A percentile compares a stretch with the other conserved stretches of the same genome.
Conservation (phyloP, 1,140 invertebrate genomes). For the Ceratina australensis region DNA sequence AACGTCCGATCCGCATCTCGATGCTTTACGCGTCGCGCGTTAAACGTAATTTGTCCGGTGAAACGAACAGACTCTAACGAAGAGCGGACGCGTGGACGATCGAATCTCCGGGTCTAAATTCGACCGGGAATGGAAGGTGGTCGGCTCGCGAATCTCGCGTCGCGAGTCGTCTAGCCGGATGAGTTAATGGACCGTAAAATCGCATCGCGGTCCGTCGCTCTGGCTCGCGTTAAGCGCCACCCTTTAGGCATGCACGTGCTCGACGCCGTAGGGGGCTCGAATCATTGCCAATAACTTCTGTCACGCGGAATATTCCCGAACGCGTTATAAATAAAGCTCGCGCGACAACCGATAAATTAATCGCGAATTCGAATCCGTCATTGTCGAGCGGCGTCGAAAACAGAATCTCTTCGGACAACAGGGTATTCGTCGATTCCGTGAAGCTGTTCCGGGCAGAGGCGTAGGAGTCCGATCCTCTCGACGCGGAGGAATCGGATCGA, state of each 20-base stretch:
- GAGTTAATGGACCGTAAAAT: slow-evolving; percentile 58
- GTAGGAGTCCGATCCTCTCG: not conserved
- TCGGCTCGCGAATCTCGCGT: not conserved
- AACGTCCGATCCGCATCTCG: too few relatives aligned
- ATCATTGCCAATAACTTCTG: not conserved
- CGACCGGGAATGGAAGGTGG: not conserved
- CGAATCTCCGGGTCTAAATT: not conserved
- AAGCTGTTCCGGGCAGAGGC: too few relatives aligned
- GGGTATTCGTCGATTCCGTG: slow-evolving; percentile 21
- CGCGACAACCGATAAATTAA: slow-evolving; percentile 3
- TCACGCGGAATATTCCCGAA: not conserved
- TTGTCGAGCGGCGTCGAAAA: not conserved
- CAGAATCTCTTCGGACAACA: not conserved
- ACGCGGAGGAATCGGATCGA: slow-evolving; percentile 57
- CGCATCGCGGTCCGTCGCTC: slow-evolving; percentile 23
- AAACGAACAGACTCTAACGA: too few relatives aligned
- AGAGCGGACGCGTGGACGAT: too few relatives aligned
- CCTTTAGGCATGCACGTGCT: slow-evolving; percentile 22
- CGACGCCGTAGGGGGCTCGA: not conserved
- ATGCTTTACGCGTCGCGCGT: too few relatives aligned
- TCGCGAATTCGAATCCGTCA: slow-evolving; percentile 8
- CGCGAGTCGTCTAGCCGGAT: slow-evolving; percentile 30
- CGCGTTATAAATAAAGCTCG: slow-evolving; percentile 7
- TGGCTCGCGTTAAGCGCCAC: not conserved
- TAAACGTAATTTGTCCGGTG: too few relatives aligned